Base-by-base conservation (phyloP, 92 coral and sea anemone species). In the Porites cylindrica region DNA sequence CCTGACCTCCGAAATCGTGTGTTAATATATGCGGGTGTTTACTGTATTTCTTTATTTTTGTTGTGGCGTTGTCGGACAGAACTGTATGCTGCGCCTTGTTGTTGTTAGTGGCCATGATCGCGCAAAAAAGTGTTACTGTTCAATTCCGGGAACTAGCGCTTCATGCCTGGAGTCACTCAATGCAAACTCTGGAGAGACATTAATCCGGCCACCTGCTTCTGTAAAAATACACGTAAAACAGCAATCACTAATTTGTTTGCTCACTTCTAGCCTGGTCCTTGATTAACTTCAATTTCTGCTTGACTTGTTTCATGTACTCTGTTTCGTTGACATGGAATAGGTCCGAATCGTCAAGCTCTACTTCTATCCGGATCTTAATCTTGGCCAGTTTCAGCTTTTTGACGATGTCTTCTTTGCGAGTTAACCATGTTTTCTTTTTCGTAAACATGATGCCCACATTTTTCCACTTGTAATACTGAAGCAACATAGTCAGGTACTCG, bases 401-500 rank as follows among this genome's bases (percentile, higher is more conserved):
- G n/a, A 20, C 62, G 1, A 83, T 62, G 80, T 61, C 29, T 38
- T 83, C 73, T 9, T 50, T 73, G 61, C 17, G 47, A 67, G 69
- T 73, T 9, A 54, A 17, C 98, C 98, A 95, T 11, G 51, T 66
- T 12, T 91, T 66, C 61, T 59, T 70, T 12, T 91, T 66, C 61
- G 91, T 91, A 76, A 66, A 83, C 63, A 93, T 76, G 24, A 95
- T 82, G 20, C 95, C 96, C 14, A 95, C 96, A 54, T 91, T 81
- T 32, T 71, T 72, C 98, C 98, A 95, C 6, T 85, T 54, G 63
- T 78, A 95, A 32, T 89, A n/a, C 2, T 87, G 72, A 1, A 95
- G 90, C 14, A 91, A 53, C 13, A 94, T 72, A 17, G 89, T 38
- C 60, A 95, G 43, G 54, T 89, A 88, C 3, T 93, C 92, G 26